Evolutionary conservation across 2,797 vertebrate genomes (phyloP).

Genomic region (Sarcoramphus papa): DNA sequence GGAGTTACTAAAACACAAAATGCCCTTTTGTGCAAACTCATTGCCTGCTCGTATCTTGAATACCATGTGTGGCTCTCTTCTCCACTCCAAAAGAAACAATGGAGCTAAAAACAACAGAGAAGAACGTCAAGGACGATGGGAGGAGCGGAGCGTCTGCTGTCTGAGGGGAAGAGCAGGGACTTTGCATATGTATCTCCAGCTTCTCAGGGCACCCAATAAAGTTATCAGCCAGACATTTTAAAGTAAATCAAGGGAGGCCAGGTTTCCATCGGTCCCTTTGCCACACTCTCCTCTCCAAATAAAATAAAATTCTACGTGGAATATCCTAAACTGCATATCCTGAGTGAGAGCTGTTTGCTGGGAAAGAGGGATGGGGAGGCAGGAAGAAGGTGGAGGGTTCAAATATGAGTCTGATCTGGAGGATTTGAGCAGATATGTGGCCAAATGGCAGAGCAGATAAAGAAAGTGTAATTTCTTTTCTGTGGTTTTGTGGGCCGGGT

Average conservation of each 20-base stretch:
- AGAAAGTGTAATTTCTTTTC: not conserved
- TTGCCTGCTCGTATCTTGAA: fast-evolving
- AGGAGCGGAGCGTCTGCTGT: not conserved
- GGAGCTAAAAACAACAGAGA: not conserved
- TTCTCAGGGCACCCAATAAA: not conserved
- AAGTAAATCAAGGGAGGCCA: not conserved
- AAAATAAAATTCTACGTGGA: fast-evolving
- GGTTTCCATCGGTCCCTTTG: not conserved
- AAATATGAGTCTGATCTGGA: not conserved
- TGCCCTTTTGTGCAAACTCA: not conserved
- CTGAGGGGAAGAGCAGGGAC: not conserved
- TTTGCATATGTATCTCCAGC: not conserved
- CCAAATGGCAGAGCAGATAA: not conserved
- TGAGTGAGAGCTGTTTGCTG: fast-evolving
- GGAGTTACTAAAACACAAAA: not conserved
- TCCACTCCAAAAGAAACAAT: not conserved
- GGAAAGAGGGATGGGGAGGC: not conserved
- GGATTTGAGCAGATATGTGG: not conserved
- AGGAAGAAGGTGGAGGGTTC: not conserved
- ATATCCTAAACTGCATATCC: not conserved
- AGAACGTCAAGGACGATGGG: fast-evolving
- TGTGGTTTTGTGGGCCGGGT: not conserved
- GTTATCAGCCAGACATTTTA: not conserved
- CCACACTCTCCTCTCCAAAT: not conserved
- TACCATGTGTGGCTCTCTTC: fast-evolving